Evolutionary conservation across 1,140 invertebrate genomes (phyloP).

Genomic region (Drosophila littoralis): DNA sequence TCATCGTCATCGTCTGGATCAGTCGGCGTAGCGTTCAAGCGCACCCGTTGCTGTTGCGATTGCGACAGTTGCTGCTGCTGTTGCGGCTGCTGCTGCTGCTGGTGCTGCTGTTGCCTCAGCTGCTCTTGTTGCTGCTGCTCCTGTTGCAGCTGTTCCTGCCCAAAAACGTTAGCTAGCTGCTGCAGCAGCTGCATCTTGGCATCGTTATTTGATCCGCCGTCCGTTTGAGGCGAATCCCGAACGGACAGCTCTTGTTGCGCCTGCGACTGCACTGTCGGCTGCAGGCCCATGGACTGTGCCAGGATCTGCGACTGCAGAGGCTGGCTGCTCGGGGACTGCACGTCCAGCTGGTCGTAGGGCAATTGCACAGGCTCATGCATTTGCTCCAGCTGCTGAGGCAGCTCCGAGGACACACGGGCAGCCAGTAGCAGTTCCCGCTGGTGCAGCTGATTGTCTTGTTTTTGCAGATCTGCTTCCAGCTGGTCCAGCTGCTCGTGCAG

Average conservation of each 20-base stretch:
- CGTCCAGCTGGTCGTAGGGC: background rate
- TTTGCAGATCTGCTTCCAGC: constrained; percentile 15
- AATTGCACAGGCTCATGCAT: background rate
- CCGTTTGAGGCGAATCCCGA: constrained; percentile 14
- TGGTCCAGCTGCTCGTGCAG: constrained; percentile 18
- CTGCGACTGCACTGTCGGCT: constrained; percentile 1
- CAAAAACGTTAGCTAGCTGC: constrained; percentile 48
- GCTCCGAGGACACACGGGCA: background rate
- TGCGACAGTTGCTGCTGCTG: background rate
- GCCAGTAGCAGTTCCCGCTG: constrained; percentile 18
- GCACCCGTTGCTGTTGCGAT: constrained; percentile 1
- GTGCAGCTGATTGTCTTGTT: constrained; percentile 18
- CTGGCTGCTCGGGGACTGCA: background rate
- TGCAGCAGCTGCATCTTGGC: constrained; percentile 47
- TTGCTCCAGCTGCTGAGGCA: background rate
- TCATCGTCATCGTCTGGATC: background rate
- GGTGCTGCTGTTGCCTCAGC: constrained; percentile 10
- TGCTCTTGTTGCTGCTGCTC: constrained; percentile 12
- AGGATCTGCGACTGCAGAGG: background rate
- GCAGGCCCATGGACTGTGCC: background rate
- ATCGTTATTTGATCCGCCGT: constrained; percentile 13
- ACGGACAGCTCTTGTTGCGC: background rate
- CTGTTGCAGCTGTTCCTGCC: constrained; percentile 5
- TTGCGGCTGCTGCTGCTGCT: background rate
- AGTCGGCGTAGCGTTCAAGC: background rate